Evolutionary conservation across 2,113 vertebrate genomes (phyloP).

Genomic region (Pterophyllum scalare): DNA sequence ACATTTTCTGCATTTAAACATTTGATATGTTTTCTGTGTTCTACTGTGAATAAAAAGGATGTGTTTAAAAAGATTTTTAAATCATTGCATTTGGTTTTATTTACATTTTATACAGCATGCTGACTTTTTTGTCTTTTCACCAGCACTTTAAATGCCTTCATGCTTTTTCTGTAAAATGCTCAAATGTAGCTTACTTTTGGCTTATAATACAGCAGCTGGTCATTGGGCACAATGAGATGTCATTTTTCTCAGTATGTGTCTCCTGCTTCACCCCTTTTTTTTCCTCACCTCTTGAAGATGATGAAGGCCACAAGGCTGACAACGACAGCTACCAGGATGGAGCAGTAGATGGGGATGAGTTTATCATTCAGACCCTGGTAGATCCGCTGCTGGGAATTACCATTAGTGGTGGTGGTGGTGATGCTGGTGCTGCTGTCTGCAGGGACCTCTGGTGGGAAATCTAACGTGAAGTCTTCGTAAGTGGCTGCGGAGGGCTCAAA

Average conservation of each 20-base stretch:
- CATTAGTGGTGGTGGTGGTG: constrained; percentile 75
- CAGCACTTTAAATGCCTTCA: no score
- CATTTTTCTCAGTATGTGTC: not conserved
- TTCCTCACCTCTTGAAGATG: constrained; percentile 91
- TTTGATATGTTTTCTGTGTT: no score
- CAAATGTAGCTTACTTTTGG: no score
- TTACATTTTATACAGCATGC: not conserved
- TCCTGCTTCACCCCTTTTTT: not conserved
- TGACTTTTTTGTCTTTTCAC: not conserved
- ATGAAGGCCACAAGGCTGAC: constrained; percentile 93
- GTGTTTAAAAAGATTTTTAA: not conserved
- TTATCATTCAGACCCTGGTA: constrained; percentile 84
- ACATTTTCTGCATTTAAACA: no score
- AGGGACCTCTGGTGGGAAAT: constrained; percentile 16
- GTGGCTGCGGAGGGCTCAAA: not conserved
- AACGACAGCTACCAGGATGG: constrained; percentile 94
- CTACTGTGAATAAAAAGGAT: no score
- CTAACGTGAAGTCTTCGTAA: not conserved
- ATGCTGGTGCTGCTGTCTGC: constrained; percentile 41
- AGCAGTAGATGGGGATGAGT: constrained; percentile 96
- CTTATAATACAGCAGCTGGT: not conserved
- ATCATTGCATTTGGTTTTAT: not conserved
- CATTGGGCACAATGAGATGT: not conserved
- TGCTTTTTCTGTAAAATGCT: no score
- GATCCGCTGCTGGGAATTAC: constrained; percentile 80